phyloP scores from a whole-genome alignment of 2,113 vertebrate genomes.

The Centrocercus urophasianus region DNA sequence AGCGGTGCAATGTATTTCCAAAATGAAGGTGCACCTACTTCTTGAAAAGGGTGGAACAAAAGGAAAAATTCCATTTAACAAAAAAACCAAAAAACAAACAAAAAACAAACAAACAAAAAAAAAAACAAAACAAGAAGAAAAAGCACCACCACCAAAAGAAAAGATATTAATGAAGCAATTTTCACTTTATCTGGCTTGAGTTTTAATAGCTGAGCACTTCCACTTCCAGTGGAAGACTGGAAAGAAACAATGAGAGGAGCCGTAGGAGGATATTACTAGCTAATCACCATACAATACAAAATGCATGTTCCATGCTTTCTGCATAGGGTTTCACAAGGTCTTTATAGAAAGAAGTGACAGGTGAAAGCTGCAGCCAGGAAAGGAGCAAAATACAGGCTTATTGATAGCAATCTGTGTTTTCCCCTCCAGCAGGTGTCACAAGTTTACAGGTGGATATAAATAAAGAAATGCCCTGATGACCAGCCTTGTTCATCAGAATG shows the following conservation, averaged over 20 bases:
- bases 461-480: neutral
- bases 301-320: slow-evolving; percentile 22
- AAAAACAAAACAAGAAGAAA: neutral
- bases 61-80: neutral
- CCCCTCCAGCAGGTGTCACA: neutral
- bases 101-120: neutral
- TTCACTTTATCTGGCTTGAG: slow-evolving; percentile 57
- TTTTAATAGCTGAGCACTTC: slow-evolving; percentile 49
- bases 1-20: neutral
- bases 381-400: neutral
- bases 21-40: neutral
- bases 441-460: neutral
- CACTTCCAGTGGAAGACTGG: neutral
- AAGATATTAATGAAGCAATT: neutral
- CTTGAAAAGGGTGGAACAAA: neutral
- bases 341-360: neutral
- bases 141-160: neutral
- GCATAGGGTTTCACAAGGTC: neutral
- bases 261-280: slow-evolving; percentile 25
- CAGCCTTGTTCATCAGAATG: neutral
- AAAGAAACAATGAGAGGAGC: slow-evolving; percentile 47
- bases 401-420: neutral
- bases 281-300: slow-evolving; percentile 54
- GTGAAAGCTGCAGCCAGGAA: neutral
- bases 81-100: neutral